phyloP scores from a whole-genome alignment of 2,888 invertebrate genomes.

The Thyatira batis region DNA sequence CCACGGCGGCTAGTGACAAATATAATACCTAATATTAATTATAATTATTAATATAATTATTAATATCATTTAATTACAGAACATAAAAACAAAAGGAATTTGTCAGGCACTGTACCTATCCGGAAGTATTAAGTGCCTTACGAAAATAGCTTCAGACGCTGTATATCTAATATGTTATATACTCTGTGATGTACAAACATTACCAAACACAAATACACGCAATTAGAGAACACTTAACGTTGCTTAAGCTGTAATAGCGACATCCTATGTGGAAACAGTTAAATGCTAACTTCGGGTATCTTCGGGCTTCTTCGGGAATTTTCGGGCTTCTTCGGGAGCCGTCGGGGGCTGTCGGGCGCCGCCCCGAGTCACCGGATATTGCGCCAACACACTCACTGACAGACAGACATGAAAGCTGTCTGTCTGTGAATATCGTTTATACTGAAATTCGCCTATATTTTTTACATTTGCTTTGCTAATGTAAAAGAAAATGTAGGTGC shows the following conservation, averaged over 20 bases:
- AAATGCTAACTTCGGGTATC: slow-evolving; percentile 17
- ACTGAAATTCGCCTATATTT: neutral
- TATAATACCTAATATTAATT: too few species aligned
- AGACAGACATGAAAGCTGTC: neutral
- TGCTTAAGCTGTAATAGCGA: neutral
- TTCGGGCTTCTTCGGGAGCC: slow-evolving; percentile 1
- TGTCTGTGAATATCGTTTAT: neutral
- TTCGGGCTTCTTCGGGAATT: neutral
- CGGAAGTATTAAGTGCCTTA: too few species aligned
- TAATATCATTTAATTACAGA: too few species aligned
- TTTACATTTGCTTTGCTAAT: too few species aligned
- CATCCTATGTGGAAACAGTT: slow-evolving; percentile 7
- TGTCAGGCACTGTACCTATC: too few species aligned
- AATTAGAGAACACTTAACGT: neutral
- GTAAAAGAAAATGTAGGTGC: too few species aligned
- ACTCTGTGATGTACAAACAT: too few species aligned
- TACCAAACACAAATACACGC: neutral
- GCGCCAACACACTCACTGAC: slow-evolving; percentile 7
- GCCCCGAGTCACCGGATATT: slow-evolving; percentile 10
- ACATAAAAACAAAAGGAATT: too few species aligned
- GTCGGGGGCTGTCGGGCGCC: slow-evolving; percentile 1
- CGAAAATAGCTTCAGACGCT: too few species aligned
- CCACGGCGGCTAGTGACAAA: too few species aligned
- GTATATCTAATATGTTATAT: too few species aligned
- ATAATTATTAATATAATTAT: too few species aligned